Base-by-base conservation (phyloP, 30 jellyfish, hydroid and myxozoan genomes). In the Aurelia aurita region DNA sequence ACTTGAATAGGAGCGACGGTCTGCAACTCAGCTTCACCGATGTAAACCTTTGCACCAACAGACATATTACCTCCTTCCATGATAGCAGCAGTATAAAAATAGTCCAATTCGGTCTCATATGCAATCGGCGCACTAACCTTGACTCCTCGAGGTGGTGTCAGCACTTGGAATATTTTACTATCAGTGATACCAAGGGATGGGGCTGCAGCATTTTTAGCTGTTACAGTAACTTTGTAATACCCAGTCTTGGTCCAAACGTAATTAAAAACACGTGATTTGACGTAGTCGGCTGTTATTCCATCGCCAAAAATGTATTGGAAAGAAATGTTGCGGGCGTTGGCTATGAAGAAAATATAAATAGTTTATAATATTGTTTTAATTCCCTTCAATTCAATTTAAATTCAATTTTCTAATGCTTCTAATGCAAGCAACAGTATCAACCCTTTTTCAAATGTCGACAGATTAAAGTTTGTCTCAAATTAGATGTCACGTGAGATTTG, bases 21-120 rank as follows among this genome's bases (percentile, higher is more conserved):
- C 53, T 28, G 19, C 70, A 26, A 18, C 35, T 26, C 53, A 53
- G 69, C 45, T 25, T 57, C 47, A 18, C 91, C 85, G 43, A 74
- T 74, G 18, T 63, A 54, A 8, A 32, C 26, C 27, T 10, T 34
- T 20, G 44, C 91, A 27, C 32, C 51, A 3, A 81, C 45, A 3
- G 91, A 67, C 91, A 81, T 51, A 34, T 81, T 81, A 11, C 65
- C 71, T 16, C 91, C 91, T 32, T 81, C 91, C 44, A 59, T 61
- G 12, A 81, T 21, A 13, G 80, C 49, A 11, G 35, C 78, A 1
- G 91, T 54, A 27, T n/a, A 81, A 27, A 51, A 27, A 14, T 51
- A n/a, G 3, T 23, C 28, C 15, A 66, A 0, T 27, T 55, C 80
- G 3, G 78, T 45, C 45, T 81, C 91, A 14, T 67, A 18, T 45